A percentile compares a stretch with the other conserved stretches of the same genome.
Conservation (phyloP, 2,113 vertebrate genomes). For the Canis aureus region DNA sequence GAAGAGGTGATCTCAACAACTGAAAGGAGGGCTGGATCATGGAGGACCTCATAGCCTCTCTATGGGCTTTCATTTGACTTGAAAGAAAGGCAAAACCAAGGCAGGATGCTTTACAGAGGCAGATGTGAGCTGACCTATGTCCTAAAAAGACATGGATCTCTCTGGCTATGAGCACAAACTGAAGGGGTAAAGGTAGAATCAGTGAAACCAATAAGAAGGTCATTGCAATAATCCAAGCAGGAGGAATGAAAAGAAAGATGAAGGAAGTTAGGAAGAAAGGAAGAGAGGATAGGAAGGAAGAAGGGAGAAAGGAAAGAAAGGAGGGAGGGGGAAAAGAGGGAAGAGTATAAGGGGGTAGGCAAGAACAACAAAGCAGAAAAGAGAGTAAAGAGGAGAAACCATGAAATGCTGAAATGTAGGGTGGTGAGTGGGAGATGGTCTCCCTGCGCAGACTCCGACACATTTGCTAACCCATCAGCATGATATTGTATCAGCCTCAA, state of each 20-base stretch:
- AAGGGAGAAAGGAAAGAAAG: not conserved
- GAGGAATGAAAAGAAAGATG: not conserved
- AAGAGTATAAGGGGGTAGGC: fast-evolving
- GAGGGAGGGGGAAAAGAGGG: not conserved
- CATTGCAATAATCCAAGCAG: not conserved
- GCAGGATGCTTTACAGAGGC: not conserved
- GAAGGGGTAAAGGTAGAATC: not conserved
- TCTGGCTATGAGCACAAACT: not conserved
- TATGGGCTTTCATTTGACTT: not conserved
- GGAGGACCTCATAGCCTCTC: not conserved
- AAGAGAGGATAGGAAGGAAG: not conserved
- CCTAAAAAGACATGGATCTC: not conserved
- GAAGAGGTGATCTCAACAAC: not conserved
- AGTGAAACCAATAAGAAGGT: not conserved
- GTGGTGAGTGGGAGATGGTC: too few species aligned
- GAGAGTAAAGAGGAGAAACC: not conserved
- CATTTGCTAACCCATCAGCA: not conserved
- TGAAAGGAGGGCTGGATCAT: not conserved
- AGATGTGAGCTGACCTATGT: not conserved
- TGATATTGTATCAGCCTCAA: not conserved
- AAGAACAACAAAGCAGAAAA: not conserved
- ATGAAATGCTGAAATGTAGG: not conserved
- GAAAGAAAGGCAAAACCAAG: not conserved
- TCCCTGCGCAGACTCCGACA: not conserved
- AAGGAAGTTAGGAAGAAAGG: not conserved